Evolutionary conservation across 2,888 invertebrate genomes (phyloP).

Genomic region (Adela reaumurella): DNA sequence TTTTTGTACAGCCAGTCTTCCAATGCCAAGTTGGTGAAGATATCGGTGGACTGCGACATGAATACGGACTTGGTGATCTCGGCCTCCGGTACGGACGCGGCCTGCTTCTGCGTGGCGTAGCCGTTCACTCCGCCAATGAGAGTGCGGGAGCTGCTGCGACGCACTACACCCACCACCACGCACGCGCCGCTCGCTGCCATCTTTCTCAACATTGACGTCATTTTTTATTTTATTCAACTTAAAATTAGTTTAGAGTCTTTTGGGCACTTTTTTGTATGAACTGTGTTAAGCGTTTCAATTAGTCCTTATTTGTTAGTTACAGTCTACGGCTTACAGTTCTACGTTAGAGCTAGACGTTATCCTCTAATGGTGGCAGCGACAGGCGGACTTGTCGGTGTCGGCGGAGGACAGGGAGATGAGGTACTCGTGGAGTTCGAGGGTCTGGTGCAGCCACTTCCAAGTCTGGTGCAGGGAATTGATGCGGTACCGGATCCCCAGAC

Average conservation of each 20-base stretch:
- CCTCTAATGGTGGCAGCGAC: conserved; percentile 27
- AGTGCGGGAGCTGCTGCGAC: conserved; percentile 33
- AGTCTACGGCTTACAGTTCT: background rate
- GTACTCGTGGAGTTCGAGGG: conserved; percentile 83
- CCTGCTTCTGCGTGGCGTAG: conserved; percentile 21
- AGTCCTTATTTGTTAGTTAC: background rate
- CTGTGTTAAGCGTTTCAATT: conserved; percentile 9
- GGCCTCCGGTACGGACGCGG: conserved; percentile 29
- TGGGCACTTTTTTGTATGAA: conserved; percentile 52
- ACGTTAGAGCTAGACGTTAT: background rate
- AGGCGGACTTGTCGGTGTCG: conserved; percentile 57
- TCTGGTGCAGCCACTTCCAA: conserved; percentile 94
- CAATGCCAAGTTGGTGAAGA: conserved; percentile 89
- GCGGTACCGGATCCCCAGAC: conserved; percentile 86
- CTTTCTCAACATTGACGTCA: conserved; percentile 48
- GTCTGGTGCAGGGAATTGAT: conserved; percentile 87
- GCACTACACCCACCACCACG: conserved; percentile 33
- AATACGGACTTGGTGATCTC: conserved; percentile 81
- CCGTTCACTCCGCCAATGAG: conserved; percentile 25
- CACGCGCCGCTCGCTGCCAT: conserved; percentile 35
- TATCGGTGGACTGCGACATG: conserved; percentile 87
- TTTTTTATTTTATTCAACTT: conserved; percentile 20
- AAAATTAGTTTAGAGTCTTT: conserved; percentile 12
- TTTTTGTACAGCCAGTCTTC: conserved; percentile 96
- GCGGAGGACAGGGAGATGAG: conserved; percentile 76